Evolutionary conservation across 2,797 vertebrate species (phyloP).

Genomic region (Lateolabrax maculatus): DNA sequence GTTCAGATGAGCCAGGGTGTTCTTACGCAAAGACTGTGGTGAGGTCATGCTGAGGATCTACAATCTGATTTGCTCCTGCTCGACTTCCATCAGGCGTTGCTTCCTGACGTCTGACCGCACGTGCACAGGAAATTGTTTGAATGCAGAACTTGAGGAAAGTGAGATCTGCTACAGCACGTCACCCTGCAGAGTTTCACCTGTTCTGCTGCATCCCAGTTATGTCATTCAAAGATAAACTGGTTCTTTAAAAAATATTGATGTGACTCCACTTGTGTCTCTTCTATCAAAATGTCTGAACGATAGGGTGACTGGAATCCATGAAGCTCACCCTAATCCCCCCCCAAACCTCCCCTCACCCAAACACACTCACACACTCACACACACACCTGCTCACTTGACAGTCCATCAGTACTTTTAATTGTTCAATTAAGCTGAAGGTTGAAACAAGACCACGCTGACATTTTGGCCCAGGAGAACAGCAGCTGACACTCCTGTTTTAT

Average conservation of each 20-base stretch:
- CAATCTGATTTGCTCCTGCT: conserved; percentile 77
- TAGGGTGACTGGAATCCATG: conserved; percentile 43
- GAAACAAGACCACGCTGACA: conserved; percentile 46
- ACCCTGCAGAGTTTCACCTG: conserved; percentile 6
- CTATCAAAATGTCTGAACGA: conserved; percentile 41
- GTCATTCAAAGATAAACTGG: neutral
- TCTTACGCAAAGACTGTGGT: conserved; percentile 60
- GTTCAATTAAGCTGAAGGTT: conserved; percentile 62
- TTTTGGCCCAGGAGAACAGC: conserved; percentile 57
- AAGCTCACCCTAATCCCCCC: neutral
- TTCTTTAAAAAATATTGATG: conserved; percentile 53
- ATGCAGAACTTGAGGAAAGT: conserved; percentile 86
- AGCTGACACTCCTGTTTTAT: conserved; percentile 51
- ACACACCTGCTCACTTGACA: conserved; percentile 42
- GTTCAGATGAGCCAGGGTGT: conserved; percentile 70
- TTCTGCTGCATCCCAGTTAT: neutral
- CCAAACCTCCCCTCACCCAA: neutral
- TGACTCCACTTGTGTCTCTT: conserved; percentile 7
- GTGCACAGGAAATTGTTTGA: conserved; percentile 69
- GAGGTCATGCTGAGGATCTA: conserved; percentile 81
- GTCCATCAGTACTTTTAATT: conserved; percentile 63
- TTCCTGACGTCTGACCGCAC: conserved; percentile 77
- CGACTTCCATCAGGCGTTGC: conserved; percentile 77
- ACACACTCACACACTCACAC: conserved; percentile 19
- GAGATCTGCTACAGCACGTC: neutral